Evolutionary conservation across 2,888 invertebrate genomes (phyloP), one percentile per base, ranked within the genome.

Genomic region (Synanthedon myopaeformis): DNA sequence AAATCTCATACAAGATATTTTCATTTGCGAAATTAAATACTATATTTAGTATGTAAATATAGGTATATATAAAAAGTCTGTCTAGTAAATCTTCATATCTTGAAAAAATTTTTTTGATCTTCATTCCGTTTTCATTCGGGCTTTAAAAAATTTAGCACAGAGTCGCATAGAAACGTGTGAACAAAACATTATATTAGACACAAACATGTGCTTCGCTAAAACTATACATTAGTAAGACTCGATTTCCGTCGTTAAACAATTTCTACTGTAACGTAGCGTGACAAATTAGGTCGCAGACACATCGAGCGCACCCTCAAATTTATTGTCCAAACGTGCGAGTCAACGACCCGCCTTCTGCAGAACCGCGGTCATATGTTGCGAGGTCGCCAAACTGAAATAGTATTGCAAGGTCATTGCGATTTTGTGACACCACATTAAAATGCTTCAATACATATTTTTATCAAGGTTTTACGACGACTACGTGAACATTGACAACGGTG

Each of bases 381-480:
- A 79, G 81, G 81, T 79, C 78, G 70, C 73, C 69, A 77, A 73
- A 76, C 79, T 70, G 63, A 66, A 67, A 71, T 66, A 69, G 69
- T 66, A 63, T 66, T 67, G 72, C 82, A 82, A 83, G 82, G 82
- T 78, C 82, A 72, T 66, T 59, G 61, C 57, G 35, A 51, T 23
- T 35, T 35, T 35, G 35, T 35, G 35, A 8, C 35, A 35, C 8
- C 35, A 10, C 35, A 52, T 45, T 55, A 41, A 28, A 49, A 53
- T 53, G 52, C 53, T 51, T 51, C 51, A 55, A 55, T 53, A 51
- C 41, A 52, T 35, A 23, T 23, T 13, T 49, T 14, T 53, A 11
- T 11, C n/a, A n/a, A 42, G 12, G 23, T 13, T 51, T 19, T 51
- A 4, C 35, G 41, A 17, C 48, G 48, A 48, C 48, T 8, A 52